Percentiles rank a stretch among this genome's conserved stretches.
These are phyloP conservation scores for Drosophila sordidula DNA, from an alignment of 2,888 invertebrate species.

Conservation along the genomic window DNA sequence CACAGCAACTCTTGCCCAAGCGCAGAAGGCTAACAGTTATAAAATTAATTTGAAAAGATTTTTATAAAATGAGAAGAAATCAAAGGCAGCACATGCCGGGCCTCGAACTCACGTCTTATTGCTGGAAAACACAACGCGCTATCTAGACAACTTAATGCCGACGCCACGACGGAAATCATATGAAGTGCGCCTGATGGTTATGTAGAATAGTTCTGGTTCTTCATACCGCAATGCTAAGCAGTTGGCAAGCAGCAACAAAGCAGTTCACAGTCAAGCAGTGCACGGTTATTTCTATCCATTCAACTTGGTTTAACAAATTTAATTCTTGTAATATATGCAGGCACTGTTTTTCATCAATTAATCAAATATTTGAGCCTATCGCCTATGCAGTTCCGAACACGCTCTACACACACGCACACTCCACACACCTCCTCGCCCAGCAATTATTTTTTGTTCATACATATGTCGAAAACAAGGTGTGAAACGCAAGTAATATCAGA, in stretches of 20 bases:
- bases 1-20: conserved; percentile 82
- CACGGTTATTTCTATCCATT: neutral
- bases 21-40: conserved; percentile 70
- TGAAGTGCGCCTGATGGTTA: rapidly evolving
- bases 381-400: conserved; percentile 41
- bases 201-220: conserved; percentile 9
- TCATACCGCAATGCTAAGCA: conserved; percentile 21
- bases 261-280: conserved; percentile 34
- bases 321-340: conserved; percentile 11
- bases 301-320: neutral
- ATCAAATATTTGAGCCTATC: conserved; percentile 54
- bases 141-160: conserved; percentile 13
- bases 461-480: conserved; percentile 63
- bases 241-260: conserved; percentile 2
- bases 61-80: neutral
- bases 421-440: conserved; percentile 18
- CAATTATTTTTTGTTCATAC: conserved; percentile 29
- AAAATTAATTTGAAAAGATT: neutral
- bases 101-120: conserved; percentile 37
- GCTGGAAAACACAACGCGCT: rapidly evolving
- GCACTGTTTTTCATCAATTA: conserved; percentile 52
- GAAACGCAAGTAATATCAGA: conserved; percentile 48
- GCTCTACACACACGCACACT: conserved; percentile 31
- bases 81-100: neutral
- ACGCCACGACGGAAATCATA: conserved; percentile 21